Base-by-base conservation (phyloP, 2,113 vertebrate genomes). In the Gobiocypris rarus region DNA sequence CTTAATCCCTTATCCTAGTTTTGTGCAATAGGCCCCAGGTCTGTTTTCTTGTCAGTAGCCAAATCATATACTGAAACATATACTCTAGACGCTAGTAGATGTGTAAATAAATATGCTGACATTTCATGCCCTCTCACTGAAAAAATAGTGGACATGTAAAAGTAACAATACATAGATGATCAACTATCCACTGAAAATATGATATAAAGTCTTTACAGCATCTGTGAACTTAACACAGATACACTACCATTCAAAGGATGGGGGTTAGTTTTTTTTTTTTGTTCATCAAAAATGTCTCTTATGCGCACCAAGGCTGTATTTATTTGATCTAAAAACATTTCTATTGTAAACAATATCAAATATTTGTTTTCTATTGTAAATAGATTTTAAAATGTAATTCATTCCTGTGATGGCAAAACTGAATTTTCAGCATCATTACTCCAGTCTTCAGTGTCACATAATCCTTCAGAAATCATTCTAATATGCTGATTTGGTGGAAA, bases 1-100 rank as follows among this genome's bases (percentile, higher is more conserved):
- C n/a, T n/a, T n/a, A n/a, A n/a, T n/a, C n/a, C n/a, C n/a, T n/a
- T n/a, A n/a, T n/a, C n/a, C n/a, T n/a, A n/a, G n/a, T n/a, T n/a
- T n/a, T n/a, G n/a, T n/a, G n/a, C n/a, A n/a, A n/a, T n/a, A n/a
- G n/a, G n/a, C n/a, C n/a, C n/a, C n/a, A 14, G 45, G 26, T 67
- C 58, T 75, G 45, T 65, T 11, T 74, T 26, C 24, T n/a, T 71
- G 69, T 83, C 70, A 83, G 41, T 69, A 61, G 31, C n/a, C 43
- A 56, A 58, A 71, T 24, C 19, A 38, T 38, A 38, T 1, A 38
- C 38, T 38, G 15, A 38, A 41, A 31, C 31, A 59, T 41, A 43
- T 43, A 61, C 34, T 48, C 10, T 61, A 78, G 8, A 61, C 14
- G 26, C 9, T 45, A 74, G 69, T 5, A 69, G 45, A 69, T 2